These are phyloP conservation scores for Nemotelus nigrinus DNA, from an alignment of 2,888 invertebrate genomes.

Conservation along the genomic window DNA sequence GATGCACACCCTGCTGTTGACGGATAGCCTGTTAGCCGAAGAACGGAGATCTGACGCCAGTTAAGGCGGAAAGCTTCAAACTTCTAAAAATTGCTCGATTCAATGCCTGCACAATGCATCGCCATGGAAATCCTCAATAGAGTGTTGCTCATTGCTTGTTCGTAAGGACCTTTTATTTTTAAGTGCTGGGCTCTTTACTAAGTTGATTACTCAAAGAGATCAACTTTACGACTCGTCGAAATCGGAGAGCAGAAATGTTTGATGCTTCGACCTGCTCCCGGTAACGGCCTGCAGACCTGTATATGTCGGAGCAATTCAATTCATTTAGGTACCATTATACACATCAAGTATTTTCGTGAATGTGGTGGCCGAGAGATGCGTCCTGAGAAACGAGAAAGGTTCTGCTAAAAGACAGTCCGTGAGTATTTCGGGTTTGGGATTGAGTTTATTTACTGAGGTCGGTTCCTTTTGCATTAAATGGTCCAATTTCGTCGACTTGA, in stretches of 20 bases:
- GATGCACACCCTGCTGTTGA: no score
- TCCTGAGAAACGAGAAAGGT: neutral
- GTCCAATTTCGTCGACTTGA: neutral
- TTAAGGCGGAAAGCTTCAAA: neutral
- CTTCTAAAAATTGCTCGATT: neutral
- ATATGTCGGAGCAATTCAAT: neutral
- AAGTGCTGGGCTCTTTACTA: neutral
- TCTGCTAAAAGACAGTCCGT: neutral
- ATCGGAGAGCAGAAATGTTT: no score
- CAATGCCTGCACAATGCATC: slow-evolving; percentile 5
- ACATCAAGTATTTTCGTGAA: neutral
- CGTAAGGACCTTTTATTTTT: neutral
- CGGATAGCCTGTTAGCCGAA: no score
- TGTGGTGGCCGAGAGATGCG: neutral
- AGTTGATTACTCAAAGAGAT: slow-evolving; percentile 42
- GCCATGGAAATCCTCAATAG: slow-evolving; percentile 4
- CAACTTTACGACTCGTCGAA: neutral
- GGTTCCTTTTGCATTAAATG: neutral
- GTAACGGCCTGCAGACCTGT: neutral
- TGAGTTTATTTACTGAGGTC: neutral
- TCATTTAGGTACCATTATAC: no score
- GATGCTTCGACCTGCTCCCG: neutral
- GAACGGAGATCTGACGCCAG: neutral
- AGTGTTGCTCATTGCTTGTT: slow-evolving; percentile 7
- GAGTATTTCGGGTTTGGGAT: neutral